A percentile compares a stretch with the other conserved stretches of the same genome.
Evolutionary conservation across 2,797 vertebrate species (phyloP).

Genomic region (Cyclopterus lumpus): DNA sequence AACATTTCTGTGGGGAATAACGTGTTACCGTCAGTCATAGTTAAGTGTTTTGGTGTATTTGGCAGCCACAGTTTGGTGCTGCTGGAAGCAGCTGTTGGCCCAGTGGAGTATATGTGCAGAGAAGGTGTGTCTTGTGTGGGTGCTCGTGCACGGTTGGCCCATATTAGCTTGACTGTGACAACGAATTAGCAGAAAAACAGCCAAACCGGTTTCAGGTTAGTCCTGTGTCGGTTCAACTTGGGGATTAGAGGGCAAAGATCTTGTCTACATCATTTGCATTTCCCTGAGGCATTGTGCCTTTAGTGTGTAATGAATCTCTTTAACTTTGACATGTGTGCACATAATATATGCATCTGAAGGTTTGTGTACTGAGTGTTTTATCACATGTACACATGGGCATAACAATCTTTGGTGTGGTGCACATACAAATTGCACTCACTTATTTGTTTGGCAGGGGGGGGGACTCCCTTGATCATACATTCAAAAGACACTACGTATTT

Average conservation of each 20-base stretch:
- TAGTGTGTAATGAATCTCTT: slow-evolving; percentile 11
- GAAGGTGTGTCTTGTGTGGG: slow-evolving; percentile 39
- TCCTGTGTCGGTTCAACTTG: slow-evolving; percentile 6
- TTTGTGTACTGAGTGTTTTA: neutral
- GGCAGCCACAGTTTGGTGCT: slow-evolving; percentile 59
- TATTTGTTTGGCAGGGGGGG: slow-evolving; percentile 61
- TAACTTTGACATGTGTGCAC: slow-evolving; percentile 3
- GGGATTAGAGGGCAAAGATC: slow-evolving; percentile 29
- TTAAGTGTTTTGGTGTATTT: slow-evolving; percentile 61
- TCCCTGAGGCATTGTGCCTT: slow-evolving; percentile 16
- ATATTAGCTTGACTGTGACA: slow-evolving; percentile 49
- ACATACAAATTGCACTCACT: slow-evolving; percentile 35
- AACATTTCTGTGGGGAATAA: slow-evolving; percentile 47
- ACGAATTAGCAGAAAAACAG: slow-evolving; percentile 51
- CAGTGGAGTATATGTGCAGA: slow-evolving; percentile 66
- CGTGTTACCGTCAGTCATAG: slow-evolving; percentile 39
- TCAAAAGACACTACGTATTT: slow-evolving; percentile 71
- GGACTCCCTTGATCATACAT: slow-evolving; percentile 75
- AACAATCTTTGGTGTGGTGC: slow-evolving; percentile 20
- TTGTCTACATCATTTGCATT: slow-evolving; percentile 49
- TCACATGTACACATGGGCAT: slow-evolving; percentile 8
- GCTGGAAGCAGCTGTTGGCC: slow-evolving; percentile 79
- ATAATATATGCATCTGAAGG: neutral
- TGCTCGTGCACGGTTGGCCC: slow-evolving; percentile 23
- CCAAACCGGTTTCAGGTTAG: slow-evolving; percentile 11